A percentile compares a stretch with the other conserved stretches of the same genome.
Evolutionary conservation across 2,888 invertebrate genomes (phyloP).

Genomic region (Xylota sylvarum): DNA sequence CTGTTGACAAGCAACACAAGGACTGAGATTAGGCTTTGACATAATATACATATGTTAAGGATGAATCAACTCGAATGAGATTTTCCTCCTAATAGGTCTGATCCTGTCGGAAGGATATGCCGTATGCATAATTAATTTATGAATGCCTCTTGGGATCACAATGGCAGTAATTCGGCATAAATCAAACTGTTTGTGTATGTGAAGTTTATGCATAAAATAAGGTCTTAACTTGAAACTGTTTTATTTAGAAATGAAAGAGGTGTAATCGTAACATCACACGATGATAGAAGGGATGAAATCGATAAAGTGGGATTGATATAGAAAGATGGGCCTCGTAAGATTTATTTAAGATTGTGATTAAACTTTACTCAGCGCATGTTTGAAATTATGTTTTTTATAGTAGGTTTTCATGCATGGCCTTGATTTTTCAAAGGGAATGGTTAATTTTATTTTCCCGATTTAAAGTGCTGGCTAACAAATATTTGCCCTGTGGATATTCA

Average conservation of each 20-base stretch:
- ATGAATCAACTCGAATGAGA: constrained; percentile 6
- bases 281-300: neutral
- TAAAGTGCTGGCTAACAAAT: neutral
- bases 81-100: neutral
- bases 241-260: neutral
- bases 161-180: constrained; percentile 12
- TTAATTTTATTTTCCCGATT: neutral
- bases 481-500: neutral
- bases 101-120: constrained; percentile 19
- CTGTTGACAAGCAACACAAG: constrained; percentile 22
- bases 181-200: constrained; percentile 14
- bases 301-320: no score
- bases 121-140: constrained; percentile 37
- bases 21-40: constrained; percentile 12
- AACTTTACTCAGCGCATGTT: neutral
- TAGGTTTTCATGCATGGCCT: no score
- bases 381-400: neutral
- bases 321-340: neutral
- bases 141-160: constrained; percentile 19
- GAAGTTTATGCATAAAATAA: constrained; percentile 15
- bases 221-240: neutral
- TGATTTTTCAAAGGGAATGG: neutral
- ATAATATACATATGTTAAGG: constrained; percentile 18
- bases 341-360: constrained; percentile 1
- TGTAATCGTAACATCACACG: neutral